Evolutionary conservation across 2,113 vertebrate species (phyloP).

Genomic region (Bufo bufo): DNA sequence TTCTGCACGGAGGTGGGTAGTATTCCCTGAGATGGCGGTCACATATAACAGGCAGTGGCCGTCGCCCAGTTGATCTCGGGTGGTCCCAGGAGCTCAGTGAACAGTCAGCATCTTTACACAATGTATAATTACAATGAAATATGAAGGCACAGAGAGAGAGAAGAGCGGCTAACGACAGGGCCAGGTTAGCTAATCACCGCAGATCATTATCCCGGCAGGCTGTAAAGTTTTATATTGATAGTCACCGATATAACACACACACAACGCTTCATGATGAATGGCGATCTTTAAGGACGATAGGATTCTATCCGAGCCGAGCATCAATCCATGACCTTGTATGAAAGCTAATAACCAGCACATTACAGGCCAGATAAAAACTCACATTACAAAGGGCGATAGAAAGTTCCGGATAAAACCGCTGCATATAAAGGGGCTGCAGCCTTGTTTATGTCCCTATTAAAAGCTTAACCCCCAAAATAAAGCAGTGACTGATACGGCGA

Average conservation of each 20-base stretch:
- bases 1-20: too few species aligned
- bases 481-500: not conserved
- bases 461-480: not conserved
- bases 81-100: not conserved
- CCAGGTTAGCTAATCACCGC: slow-evolving; percentile 25
- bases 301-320: slow-evolving; percentile 18
- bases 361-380: slow-evolving; percentile 3
- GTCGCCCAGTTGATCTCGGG: not conserved
- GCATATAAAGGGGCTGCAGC: not conserved
- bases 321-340: slow-evolving; percentile 28
- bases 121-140: slow-evolving; percentile 31
- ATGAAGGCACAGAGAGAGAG: not conserved
- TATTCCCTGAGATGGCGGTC: not conserved
- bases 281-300: slow-evolving; percentile 7
- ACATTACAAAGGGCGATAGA: not conserved
- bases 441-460: not conserved
- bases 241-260: slow-evolving; percentile 25
- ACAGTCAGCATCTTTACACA: slow-evolving; percentile 18
- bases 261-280: not conserved
- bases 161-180: not conserved
- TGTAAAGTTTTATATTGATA: slow-evolving; percentile 22
- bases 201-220: slow-evolving; percentile 39
- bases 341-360: slow-evolving; percentile 11
- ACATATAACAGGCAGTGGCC: not conserved
- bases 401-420: not conserved